These are phyloP conservation scores for Anarhynchus alexandrinus DNA, from an alignment of 2,113 vertebrate species.

Conservation along the genomic window DNA sequence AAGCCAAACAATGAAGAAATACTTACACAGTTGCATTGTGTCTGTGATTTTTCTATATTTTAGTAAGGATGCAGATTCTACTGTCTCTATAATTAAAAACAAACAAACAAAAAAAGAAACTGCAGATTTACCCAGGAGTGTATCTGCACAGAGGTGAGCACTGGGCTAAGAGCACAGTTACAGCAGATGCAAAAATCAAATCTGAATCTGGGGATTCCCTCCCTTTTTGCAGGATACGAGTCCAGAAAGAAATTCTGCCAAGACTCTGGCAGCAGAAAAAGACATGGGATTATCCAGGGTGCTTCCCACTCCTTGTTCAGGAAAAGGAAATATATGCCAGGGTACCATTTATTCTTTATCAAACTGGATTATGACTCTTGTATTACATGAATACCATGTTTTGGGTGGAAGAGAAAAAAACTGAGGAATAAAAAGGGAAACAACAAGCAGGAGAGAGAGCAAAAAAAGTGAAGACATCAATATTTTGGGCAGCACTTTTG, in stretches of 20 bases:
- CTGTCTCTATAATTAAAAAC: conserved; percentile 57
- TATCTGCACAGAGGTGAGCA: not conserved
- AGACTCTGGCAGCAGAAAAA: not conserved
- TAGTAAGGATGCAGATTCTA: conserved; percentile 56
- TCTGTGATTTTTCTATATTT: conserved; percentile 57
- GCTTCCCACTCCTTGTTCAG: not conserved
- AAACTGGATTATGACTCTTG: not conserved
- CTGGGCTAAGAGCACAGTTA: not conserved
- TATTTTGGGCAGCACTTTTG: not conserved
- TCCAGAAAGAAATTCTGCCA: not conserved
- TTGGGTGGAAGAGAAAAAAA: not conserved
- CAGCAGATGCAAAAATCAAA: conserved; percentile 20
- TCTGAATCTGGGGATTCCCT: not conserved
- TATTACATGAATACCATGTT: not conserved
- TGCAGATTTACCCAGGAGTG: conserved; percentile 29
- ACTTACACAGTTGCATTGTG: conserved; percentile 53
- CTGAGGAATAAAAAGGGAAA: not conserved
- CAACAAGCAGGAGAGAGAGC: not conserved
- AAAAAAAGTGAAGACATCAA: not conserved
- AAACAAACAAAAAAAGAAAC: conserved; percentile 50
- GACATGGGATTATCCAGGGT: not conserved
- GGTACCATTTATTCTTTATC: not conserved
- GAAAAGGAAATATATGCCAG: not conserved
- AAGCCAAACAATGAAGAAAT: conserved; percentile 42
- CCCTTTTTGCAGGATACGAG: not conserved